Conservation (phyloP, 2,113 vertebrate genomes). For the Gymnobelideus leadbeateri region DNA sequence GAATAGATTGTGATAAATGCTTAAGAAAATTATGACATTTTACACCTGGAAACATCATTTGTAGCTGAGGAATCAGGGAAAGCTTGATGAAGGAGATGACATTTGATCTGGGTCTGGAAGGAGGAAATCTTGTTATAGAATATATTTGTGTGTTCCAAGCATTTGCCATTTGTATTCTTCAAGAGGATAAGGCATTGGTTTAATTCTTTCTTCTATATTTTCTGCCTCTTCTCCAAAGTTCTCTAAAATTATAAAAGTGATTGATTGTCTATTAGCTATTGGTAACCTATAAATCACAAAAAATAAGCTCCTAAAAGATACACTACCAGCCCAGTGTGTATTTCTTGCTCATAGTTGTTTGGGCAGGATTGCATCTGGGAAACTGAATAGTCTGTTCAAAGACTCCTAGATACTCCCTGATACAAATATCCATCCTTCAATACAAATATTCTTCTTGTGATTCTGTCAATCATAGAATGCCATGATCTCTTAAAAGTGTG, state of each 20-base stretch:
- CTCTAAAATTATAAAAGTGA: slow-evolving; percentile 21
- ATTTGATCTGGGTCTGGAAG: background rate
- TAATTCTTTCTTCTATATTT: background rate
- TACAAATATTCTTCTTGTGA: background rate
- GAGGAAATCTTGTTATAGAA: background rate
- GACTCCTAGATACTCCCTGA: background rate
- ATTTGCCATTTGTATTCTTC: background rate
- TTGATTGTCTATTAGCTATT: background rate
- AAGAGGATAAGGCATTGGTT: background rate
- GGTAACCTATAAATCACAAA: slow-evolving; percentile 1
- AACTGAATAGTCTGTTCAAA: background rate
- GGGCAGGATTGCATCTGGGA: background rate
- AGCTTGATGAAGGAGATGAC: background rate
- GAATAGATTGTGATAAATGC: background rate
- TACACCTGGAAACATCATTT: background rate
- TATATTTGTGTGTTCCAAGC: background rate
- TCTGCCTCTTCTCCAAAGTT: background rate
- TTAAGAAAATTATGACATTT: background rate
- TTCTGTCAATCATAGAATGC: background rate
- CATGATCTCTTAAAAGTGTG: background rate
- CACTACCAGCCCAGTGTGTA: background rate
- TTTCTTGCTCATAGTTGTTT: background rate
- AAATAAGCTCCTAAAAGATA: background rate
- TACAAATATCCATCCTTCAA: background rate
- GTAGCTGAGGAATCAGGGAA: background rate